Conservation (phyloP, 2,888 invertebrate species). For the Pandemis corylana region DNA sequence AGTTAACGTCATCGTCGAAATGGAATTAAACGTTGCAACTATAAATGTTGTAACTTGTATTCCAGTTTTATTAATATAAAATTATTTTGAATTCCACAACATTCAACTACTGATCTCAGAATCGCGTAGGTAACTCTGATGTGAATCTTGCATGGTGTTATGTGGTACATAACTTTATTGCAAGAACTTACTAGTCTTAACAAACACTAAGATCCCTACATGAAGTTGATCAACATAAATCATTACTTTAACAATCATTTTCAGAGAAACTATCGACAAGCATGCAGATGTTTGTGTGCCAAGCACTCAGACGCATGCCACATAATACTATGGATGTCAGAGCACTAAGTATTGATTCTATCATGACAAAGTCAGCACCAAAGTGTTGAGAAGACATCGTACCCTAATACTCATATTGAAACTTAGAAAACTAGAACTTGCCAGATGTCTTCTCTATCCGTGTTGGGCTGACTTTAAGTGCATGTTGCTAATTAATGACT, state of each 20-base stretch:
- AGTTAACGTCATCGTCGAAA: conserved; percentile 29
- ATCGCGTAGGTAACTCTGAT: conserved; percentile 22
- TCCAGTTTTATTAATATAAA: not conserved
- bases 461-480: conserved; percentile 79
- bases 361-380: conserved; percentile 77
- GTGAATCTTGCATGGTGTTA: conserved; percentile 75
- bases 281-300: conserved; percentile 27
- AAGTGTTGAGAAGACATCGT: conserved; percentile 72
- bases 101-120: conserved; percentile 21
- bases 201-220: conserved; percentile 22
- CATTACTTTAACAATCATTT: conserved; percentile 39
- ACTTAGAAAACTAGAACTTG: conserved; percentile 7
- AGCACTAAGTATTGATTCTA: conserved; percentile 69
- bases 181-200: conserved; percentile 14
- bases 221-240: conserved; percentile 28
- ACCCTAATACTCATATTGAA: conserved; percentile 46
- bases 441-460: conserved; percentile 67
- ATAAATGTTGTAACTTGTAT: not conserved
- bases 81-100: not conserved
- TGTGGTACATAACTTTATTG: conserved; percentile 67
- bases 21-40: not conserved
- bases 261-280: conserved; percentile 33
- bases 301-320: conserved; percentile 66
- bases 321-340: conserved; percentile 80
- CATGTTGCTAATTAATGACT: conserved; percentile 85